Base-by-base conservation (phyloP, 2,113 vertebrate genomes). In the Cynoglossus semilaevis region DNA sequence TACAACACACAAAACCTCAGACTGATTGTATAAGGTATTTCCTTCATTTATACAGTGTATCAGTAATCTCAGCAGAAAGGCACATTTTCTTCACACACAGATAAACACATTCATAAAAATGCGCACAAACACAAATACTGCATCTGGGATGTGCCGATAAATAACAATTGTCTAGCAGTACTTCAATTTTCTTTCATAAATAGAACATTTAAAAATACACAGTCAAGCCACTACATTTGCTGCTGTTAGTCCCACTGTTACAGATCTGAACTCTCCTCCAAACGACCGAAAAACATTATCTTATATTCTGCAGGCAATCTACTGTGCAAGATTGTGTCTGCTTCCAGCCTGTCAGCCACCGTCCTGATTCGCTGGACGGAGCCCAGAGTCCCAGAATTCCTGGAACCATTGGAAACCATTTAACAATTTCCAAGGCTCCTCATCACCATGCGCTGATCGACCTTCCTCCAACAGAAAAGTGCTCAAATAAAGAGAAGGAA, bases 161-260 rank as follows among this genome's bases (percentile, higher is more conserved):
- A 89, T 89, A 85, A 76, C 14, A 58, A 82, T 89, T 78, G 81
- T 89, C 80, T 81, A 80, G 74, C 90, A 91, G 88, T 91, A 87
- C 88, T 85, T 89, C 77, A 52, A 54, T 56, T 56, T 78, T 59
- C 63, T 57, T 76, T 78, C 58, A 92, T 90, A 89, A 88, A 87
- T 87, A 84, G 87, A 82, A 78, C 65, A 60, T 74, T 48, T 58
- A 69, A 82, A 84, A 82, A 83, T 79, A 16, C 82, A 88, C 81
- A 88, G 75, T 85, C 84, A 72, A 74, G 54, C 2, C 58, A 82
- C 66, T 68, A 77, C 18, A 70, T 49, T 44, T 63, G 75, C 76
- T 78, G 81, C 63, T 57, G 12, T 58, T 44, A 34, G 22, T 76
- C 56, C 59, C 58, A 54, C 67, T 63, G 78, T 70, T 69, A 78